These are phyloP conservation scores for Elysia crispata DNA, from an alignment of 2,888 invertebrate species.

Conservation along the genomic window DNA sequence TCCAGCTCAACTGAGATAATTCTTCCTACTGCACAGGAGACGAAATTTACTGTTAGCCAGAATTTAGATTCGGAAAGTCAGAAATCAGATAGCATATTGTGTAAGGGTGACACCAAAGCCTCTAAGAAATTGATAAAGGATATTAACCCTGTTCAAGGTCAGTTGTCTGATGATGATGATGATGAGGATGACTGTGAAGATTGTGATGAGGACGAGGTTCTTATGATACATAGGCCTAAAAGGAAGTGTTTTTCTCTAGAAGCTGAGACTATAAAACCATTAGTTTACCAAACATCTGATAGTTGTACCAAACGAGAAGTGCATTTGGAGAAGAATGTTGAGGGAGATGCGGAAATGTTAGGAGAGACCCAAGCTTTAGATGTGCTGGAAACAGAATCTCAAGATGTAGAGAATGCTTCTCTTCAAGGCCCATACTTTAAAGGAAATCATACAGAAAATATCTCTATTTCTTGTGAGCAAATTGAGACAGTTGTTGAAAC, in stretches of 20 bases:
- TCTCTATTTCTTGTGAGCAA: too few relatives aligned
- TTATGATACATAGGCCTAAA: slow-evolving; percentile 49
- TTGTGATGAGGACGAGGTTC: slow-evolving; percentile 49
- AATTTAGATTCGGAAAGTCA: too few relatives aligned
- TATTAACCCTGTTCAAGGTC: neutral
- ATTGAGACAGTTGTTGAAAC: too few relatives aligned
- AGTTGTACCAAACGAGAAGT: neutral
- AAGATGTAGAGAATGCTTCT: neutral
- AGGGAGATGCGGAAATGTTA: slow-evolving; percentile 18
- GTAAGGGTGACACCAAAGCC: too few relatives aligned
- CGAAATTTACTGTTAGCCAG: too few relatives aligned
- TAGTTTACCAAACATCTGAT: neutral
- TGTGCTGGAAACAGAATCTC: slow-evolving; percentile 27
- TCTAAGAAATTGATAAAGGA: too few relatives aligned
- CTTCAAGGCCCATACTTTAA: too few relatives aligned
- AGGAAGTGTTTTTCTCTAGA: slow-evolving; percentile 54
- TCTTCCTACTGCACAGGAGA: too few relatives aligned
- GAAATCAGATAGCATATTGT: too few relatives aligned
- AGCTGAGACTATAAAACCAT: slow-evolving; percentile 47
- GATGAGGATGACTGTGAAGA: slow-evolving; percentile 22
- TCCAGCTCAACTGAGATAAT: too few relatives aligned
- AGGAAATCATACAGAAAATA: too few relatives aligned
- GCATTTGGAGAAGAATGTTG: neutral
- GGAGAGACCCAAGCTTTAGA: slow-evolving; percentile 39
- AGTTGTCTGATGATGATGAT: neutral